Base-by-base conservation (phyloP, 1,140 invertebrate species). In the Acyrthosiphon pisum region DNA sequence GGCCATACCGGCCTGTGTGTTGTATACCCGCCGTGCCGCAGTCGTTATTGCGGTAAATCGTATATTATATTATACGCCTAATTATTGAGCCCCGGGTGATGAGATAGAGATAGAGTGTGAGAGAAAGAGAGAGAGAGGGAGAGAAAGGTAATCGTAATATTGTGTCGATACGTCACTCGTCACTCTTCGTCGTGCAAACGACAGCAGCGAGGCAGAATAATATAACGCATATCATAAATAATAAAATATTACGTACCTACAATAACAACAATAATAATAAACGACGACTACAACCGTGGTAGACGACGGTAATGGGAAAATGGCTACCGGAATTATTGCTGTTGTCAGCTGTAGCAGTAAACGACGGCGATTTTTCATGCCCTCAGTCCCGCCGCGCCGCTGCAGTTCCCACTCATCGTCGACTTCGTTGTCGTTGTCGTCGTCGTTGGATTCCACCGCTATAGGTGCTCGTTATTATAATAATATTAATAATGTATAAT, bases 231-330 rank as follows among this genome's bases (percentile, higher is more conserved):
- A n/a, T n/a, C 4, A 68, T 68, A 68, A 68, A 68, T 68, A 68
- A 68, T 68, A 68, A 68, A 68, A 68, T 68, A 68, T 68, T 26
- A 68, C 60, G 60, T 60, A 60, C 56, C 26, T n/a, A 68, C 60
- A 30, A 68, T n/a, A 68, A 68, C 48, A 50, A 50, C 14, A 68
- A 68, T 18, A 50, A 50, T 68, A 60, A 81, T 37, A 37, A 81
- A 37, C 76, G 35, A 81, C 76, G 76, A 37, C 76, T 7, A 83
- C 81, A 37, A 83, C 35, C 7, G 20, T 37, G 83, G 60, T 76
- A 76, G 60, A 84, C 81, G 35, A 83, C 81, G 20, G 81, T 84
- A 84, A 84, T 84, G 83, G 83, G 83, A 84, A 84, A 84, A 84
- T 26, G 83, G 83, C 83, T 84, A 84, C 83, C 83, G 83, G 83